Evolutionary conservation across 2,113 vertebrate genomes (phyloP), one percentile per base, ranked within the genome.

Genomic region (Acrocephalus arundinaceus): DNA sequence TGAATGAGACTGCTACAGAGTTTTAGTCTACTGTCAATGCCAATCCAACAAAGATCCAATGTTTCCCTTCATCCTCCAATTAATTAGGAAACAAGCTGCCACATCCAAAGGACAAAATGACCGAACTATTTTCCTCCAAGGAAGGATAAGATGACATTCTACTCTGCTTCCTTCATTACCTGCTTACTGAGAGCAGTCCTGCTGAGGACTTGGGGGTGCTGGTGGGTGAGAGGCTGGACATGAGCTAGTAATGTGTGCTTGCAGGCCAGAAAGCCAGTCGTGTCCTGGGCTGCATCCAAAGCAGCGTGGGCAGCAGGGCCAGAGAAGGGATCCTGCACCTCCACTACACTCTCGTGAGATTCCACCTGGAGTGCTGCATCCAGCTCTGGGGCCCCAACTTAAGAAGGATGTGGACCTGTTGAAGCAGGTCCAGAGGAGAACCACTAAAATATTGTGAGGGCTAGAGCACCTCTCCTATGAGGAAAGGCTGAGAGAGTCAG

Each of bases 271-370:
- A 41, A 70, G 31, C 8, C 48, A 70, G 0, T 4, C 0, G 0
- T 48, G n/a, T 27, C 21, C 46, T 30, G 48, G 39, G 39, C 11
- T 12, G n/a, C 1, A 31, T 19, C 24, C 72, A 75, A 55, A 76
- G 21, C 45, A 75, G 13, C 0, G 0, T 18, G 14, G 30, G 1
- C 24, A 62, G 48, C 28, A 54, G 39, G 11, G 55, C 2, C 1
- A 52, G 11, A 24, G n/a, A 43, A 5, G 13, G 11, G 25, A 70
- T 76, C 48, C 48, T 83, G 48, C n/a, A 9, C 30, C 55, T 70
- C 30, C n/a, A 2, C 31, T 18, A 28, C 7, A 11, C 31, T 68
- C 62, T 48, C 14, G 14, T 48, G 25, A 76, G 30, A 48, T 15
- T 24, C 24, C 54, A 54, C 8, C 30, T 22, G 39, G 6, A 54